Evolutionary conservation across 2,113 vertebrate genomes (phyloP).

Genomic region (Sphaerodactylus townsendi): DNA sequence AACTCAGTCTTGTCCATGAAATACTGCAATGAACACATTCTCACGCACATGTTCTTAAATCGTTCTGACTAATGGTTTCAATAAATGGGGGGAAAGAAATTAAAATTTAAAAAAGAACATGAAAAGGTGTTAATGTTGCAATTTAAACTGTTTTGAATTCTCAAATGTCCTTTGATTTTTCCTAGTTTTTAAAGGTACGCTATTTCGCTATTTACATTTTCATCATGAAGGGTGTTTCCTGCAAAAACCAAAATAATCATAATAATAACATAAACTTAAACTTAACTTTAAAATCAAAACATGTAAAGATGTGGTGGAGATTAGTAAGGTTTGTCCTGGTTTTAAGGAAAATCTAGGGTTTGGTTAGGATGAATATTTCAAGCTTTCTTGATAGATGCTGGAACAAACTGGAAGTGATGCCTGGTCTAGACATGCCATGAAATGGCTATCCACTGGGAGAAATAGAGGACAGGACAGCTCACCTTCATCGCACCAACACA

Average conservation of each 20-base stretch:
- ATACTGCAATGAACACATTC: slow-evolving; percentile 53
- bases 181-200: slow-evolving; percentile 56
- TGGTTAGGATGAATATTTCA: slow-evolving; percentile 49
- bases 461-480: no score
- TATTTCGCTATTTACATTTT: slow-evolving; percentile 47
- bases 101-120: slow-evolving; percentile 64
- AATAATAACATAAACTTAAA: slow-evolving; percentile 71
- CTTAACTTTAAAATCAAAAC: slow-evolving; percentile 53
- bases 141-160: slow-evolving; percentile 73
- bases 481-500: no score
- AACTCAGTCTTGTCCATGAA: slow-evolving; percentile 38
- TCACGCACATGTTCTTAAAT: slow-evolving; percentile 72
- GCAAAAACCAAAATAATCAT: slow-evolving; percentile 38
- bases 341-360: slow-evolving; percentile 63
- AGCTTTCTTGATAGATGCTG: not conserved
- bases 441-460: no score
- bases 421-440: no score
- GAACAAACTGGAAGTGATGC: not conserved
- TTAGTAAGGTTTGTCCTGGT: slow-evolving; percentile 66
- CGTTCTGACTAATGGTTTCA: slow-evolving; percentile 65
- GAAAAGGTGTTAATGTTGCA: slow-evolving; percentile 69
- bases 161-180: slow-evolving; percentile 61
- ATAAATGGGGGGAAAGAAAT: slow-evolving; percentile 56
- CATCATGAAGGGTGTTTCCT: slow-evolving; percentile 44
- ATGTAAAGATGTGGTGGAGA: slow-evolving; percentile 74